phyloP scores from a whole-genome alignment of 2,797 vertebrate species.

The Crenuchus spilurus region DNA sequence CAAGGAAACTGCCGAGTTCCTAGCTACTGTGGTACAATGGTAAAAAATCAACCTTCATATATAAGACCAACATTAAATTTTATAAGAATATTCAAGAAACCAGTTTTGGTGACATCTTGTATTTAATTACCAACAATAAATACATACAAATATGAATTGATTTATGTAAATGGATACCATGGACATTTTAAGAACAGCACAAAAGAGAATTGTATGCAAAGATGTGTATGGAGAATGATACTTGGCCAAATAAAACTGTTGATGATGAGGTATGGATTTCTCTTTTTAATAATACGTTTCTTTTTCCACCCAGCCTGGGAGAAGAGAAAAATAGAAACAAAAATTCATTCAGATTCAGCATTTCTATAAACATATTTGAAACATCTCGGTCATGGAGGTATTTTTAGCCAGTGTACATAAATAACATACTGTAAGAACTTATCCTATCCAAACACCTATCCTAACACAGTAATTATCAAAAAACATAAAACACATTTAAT shows the following conservation, averaged over 20 bases:
- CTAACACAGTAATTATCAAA: too few relatives aligned
- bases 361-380: too few relatives aligned
- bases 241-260: background rate
- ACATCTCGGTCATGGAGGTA: too few relatives aligned
- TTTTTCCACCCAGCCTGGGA: conserved; percentile 94
- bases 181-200: background rate
- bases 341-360: too few relatives aligned
- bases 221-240: background rate
- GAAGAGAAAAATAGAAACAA: conserved; percentile 16
- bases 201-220: background rate
- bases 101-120: background rate
- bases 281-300: conserved; percentile 92
- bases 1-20: too few relatives aligned
- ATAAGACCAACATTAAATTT: background rate
- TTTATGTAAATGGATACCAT: background rate
- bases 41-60: too few relatives aligned
- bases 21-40: too few relatives aligned
- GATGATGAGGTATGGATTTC: background rate
- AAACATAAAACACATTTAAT: too few relatives aligned
- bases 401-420: too few relatives aligned
- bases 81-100: background rate
- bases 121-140: background rate
- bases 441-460: too few relatives aligned
- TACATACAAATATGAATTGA: background rate
- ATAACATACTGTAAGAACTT: too few relatives aligned